A percentile compares a stretch with the other conserved stretches of the same genome.
These are phyloP conservation scores for Prunella fulvescens DNA, from an alignment of 2,113 vertebrate species.

Conservation along the genomic window DNA sequence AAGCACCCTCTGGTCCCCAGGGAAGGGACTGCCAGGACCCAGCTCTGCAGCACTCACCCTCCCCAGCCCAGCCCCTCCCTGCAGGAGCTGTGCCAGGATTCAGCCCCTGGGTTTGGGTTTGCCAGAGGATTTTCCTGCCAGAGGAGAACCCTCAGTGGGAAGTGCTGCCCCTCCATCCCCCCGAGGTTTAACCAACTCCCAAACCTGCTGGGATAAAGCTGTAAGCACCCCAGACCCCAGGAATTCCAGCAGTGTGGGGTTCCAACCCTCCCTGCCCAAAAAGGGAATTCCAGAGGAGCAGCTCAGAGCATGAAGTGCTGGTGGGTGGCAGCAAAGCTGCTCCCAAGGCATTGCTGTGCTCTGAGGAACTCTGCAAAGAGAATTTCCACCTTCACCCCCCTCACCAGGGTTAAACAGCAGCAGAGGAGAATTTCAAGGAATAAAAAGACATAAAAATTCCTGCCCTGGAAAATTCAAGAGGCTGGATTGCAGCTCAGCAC, in stretches of 20 bases:
- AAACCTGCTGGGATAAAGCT: background rate
- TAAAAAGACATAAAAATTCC: background rate
- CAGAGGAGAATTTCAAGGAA: background rate
- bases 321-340: background rate
- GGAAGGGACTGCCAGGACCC: background rate
- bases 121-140: background rate
- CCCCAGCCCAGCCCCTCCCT: background rate
- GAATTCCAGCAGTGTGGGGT: background rate
- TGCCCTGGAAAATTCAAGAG: background rate
- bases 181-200: background rate
- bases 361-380: background rate
- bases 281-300: background rate
- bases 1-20: background rate
- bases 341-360: background rate
- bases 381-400: background rate
- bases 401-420: background rate
- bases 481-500: background rate
- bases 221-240: background rate
- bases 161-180: background rate
- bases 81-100: background rate
- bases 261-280: no score
- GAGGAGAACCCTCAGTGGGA: background rate
- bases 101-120: no score
- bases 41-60: background rate
- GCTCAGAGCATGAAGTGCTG: background rate